Conservation (phyloP, 2,797 vertebrate species). For the Nasua narica region DNA sequence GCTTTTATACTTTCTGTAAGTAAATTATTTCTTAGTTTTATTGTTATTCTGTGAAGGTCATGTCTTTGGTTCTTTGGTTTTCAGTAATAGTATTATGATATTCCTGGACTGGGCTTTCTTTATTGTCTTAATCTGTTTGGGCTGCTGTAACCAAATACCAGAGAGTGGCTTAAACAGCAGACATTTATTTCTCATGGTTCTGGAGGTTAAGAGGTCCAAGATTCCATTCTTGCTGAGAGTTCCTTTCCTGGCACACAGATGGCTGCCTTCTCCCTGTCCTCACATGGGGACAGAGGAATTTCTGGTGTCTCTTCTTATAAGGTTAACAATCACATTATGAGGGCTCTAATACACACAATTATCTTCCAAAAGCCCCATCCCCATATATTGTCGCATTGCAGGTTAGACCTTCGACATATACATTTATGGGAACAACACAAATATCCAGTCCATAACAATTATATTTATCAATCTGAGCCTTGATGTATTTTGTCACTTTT, state of each 20-base stretch:
- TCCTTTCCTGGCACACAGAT: neutral
- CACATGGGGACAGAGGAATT: neutral
- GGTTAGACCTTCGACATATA: neutral
- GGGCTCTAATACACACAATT: neutral
- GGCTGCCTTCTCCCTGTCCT: neutral
- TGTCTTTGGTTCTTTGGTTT: neutral
- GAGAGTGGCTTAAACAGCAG: neutral
- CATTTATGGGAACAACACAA: neutral
- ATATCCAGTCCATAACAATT: neutral
- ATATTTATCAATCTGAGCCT: neutral
- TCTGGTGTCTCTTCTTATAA: neutral
- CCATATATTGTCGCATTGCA: accelerated
- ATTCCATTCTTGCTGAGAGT: neutral
- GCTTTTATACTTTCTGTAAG: neutral
- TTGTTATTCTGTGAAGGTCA: neutral
- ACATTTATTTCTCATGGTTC: neutral
- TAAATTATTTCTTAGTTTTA: neutral
- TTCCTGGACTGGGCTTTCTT: neutral
- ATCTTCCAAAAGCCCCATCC: neutral
- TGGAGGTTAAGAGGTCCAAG: neutral
- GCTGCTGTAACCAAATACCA: neutral
- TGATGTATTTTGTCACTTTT: neutral
- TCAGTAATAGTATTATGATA: neutral
- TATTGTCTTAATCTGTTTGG: neutral
- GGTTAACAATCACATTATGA: neutral